Evolutionary conservation across 2,888 invertebrate genomes (phyloP).

Genomic region (Cataglyphis livida): DNA sequence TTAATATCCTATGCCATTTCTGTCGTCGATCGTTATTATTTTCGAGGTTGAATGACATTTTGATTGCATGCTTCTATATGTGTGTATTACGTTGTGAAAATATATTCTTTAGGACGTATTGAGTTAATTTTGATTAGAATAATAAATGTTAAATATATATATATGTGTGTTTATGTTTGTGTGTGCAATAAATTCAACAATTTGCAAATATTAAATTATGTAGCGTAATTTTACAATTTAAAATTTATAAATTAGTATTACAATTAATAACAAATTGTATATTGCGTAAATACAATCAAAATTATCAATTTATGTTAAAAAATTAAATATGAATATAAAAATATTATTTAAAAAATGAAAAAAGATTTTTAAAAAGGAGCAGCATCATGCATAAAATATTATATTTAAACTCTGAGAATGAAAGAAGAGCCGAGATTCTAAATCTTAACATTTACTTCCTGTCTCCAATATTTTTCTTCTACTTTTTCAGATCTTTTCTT

Average conservation of each 20-base stretch:
- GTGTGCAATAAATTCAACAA: background rate
- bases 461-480: background rate
- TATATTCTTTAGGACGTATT: background rate
- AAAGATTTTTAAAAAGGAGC: background rate
- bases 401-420: background rate
- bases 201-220: background rate
- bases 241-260: background rate
- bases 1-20: constrained; percentile 21
- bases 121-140: background rate
- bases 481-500: background rate
- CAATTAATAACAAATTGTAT: constrained; percentile 5
- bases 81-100: background rate
- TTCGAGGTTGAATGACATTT: constrained; percentile 3
- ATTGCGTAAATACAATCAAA: background rate
- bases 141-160: background rate
- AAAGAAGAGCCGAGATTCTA: background rate
- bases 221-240: background rate
- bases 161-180: background rate
- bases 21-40: background rate
- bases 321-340: background rate
- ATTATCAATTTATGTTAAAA: background rate
- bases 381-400: background rate
- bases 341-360: background rate
- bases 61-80: background rate
- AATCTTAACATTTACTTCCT: background rate